These are phyloP conservation scores for Neodiprion pinetum DNA, from an alignment of 1,140 invertebrate species.

Conservation along the genomic window DNA sequence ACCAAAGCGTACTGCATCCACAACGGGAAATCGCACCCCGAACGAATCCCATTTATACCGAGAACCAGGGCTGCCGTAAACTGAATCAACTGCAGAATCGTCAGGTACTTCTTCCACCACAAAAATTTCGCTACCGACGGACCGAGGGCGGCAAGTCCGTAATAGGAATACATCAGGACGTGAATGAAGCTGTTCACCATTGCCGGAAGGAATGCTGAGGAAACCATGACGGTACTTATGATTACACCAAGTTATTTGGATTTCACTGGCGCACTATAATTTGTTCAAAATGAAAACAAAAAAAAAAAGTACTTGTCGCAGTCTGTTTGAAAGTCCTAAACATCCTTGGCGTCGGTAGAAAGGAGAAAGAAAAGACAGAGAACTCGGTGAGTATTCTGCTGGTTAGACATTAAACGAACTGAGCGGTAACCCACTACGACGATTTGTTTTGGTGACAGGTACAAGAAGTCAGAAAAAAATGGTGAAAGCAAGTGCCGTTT, in stretches of 20 bases:
- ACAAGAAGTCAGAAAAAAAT: too few species aligned
- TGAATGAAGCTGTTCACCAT: constrained; percentile 93
- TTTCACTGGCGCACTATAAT: not conserved
- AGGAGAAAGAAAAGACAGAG: constrained; percentile 16
- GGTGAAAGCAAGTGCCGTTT: too few species aligned
- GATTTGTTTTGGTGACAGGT: too few species aligned
- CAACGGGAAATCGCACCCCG: constrained; percentile 86
- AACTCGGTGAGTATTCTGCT: not conserved
- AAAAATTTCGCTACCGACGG: constrained; percentile 79
- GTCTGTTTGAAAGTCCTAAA: too few species aligned
- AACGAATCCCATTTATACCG: constrained; percentile 82
- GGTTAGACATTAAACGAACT: not conserved
- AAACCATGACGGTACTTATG: constrained; percentile 13
- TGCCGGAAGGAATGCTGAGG: constrained; percentile 82
- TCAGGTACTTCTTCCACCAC: constrained; percentile 96
- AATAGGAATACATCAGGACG: constrained; percentile 94
- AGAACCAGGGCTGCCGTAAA: constrained; percentile 85
- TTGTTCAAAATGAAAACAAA: too few species aligned
- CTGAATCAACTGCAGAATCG: constrained; percentile 86
- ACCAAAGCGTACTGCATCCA: constrained; percentile 96
- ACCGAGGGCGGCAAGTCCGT: constrained; percentile 84
- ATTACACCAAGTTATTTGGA: not conserved
- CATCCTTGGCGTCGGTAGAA: too few species aligned
- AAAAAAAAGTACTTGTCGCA: too few species aligned
- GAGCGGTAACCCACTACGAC: not conserved